These are phyloP conservation scores for Platichthys flesus DNA, from an alignment of 2,113 vertebrate species.

Conservation along the genomic window DNA sequence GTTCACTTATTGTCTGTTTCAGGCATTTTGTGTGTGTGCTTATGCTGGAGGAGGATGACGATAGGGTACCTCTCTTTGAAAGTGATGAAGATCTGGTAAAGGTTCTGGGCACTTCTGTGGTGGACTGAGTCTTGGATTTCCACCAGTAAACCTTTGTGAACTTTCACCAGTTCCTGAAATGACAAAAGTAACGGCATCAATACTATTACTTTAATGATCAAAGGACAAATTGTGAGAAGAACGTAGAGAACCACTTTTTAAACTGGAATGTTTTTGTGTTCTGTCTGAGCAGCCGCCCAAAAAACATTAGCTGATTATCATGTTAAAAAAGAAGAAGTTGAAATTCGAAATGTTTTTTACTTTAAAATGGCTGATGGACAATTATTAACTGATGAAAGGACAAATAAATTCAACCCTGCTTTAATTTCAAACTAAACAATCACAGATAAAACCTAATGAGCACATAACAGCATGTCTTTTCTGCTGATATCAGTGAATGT, in stretches of 20 bases:
- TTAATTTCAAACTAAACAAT: not conserved
- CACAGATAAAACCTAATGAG: not conserved
- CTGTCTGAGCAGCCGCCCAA: no score
- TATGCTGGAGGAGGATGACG: not conserved
- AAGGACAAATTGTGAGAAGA: not conserved
- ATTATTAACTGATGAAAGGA: not conserved
- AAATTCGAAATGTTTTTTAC: not conserved
- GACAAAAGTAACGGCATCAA: slow-evolving; percentile 22
- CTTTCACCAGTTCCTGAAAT: slow-evolving; percentile 94
- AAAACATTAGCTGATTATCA: not conserved
- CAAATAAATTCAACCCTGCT: not conserved
- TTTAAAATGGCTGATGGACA: not conserved
- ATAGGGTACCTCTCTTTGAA: slow-evolving; percentile 94
- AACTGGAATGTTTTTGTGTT: not conserved
- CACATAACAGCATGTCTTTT: not conserved
- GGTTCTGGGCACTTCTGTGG: slow-evolving; percentile 91
- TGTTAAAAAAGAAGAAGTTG: not conserved
- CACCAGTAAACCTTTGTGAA: slow-evolving; percentile 90
- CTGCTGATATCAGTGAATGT: not conserved
- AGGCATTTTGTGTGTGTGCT: not conserved
- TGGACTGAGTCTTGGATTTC: slow-evolving; percentile 92
- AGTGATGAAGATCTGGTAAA: slow-evolving; percentile 93
- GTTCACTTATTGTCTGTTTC: not conserved
- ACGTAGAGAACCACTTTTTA: not conserved
- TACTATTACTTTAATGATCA: not conserved